These are phyloP conservation scores for Eulemur albifrons DNA, from an alignment of 2,797 vertebrate genomes.

Conservation along the genomic window DNA sequence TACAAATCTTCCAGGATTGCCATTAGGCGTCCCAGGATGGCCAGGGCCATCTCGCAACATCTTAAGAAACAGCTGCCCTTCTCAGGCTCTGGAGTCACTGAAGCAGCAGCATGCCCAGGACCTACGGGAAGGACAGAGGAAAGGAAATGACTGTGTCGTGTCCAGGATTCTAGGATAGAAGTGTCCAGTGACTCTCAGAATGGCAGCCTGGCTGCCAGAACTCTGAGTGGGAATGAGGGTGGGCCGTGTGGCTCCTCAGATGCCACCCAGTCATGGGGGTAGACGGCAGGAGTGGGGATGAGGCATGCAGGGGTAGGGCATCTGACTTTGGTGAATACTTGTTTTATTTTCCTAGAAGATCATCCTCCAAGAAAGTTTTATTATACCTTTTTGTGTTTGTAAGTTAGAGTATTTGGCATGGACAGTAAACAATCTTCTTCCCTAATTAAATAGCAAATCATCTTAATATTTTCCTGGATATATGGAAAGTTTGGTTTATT, in stretches of 20 bases:
- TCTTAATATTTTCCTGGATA: not conserved
- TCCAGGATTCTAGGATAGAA: not conserved
- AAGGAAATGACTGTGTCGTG: not conserved
- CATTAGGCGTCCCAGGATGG: slow-evolving; percentile 18
- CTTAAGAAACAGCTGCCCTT: not conserved
- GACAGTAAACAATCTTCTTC: not conserved
- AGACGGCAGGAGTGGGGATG: not conserved
- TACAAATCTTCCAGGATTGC: slow-evolving; percentile 62
- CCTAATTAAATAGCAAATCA: not conserved
- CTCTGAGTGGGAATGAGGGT: not conserved
- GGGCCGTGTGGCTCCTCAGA: not conserved
- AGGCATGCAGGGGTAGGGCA: not conserved
- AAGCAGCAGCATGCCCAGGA: slow-evolving; percentile 37
- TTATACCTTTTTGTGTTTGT: not conserved
- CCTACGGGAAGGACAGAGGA: not conserved
- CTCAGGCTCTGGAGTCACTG: not conserved
- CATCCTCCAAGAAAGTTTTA: not conserved
- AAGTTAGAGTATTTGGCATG: not conserved
- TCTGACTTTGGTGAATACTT: not conserved
- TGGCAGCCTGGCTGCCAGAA: not conserved
- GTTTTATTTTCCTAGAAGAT: not conserved
- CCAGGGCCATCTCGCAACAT: not conserved
- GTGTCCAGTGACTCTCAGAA: not conserved
- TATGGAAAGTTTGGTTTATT: not conserved
- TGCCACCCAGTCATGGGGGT: not conserved